Percentiles rank a stretch among this genome's conserved stretches.
Conservation (phyloP, 2,113 vertebrate genomes). For the Myanophis thanlyinensis region DNA sequence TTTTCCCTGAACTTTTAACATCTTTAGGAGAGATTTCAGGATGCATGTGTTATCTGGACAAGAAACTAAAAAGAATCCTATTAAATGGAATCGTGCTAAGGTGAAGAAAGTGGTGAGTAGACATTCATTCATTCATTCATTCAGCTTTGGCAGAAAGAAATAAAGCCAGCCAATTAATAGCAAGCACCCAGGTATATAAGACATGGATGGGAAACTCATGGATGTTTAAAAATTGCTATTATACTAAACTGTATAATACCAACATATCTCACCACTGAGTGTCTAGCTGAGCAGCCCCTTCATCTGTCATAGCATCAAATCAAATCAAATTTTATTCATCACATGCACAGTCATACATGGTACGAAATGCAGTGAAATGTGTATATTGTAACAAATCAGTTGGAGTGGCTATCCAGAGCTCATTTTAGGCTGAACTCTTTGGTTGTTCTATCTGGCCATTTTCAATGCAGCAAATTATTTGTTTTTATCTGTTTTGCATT, state of each 20-base stretch:
- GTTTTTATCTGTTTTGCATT: not conserved
- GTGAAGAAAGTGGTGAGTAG: not conserved
- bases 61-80: not conserved
- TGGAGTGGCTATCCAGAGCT: not conserved
- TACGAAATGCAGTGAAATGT: no score
- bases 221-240: not conserved
- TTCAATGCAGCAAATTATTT: not conserved
- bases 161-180: not conserved
- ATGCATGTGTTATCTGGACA: not conserved
- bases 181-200: not conserved
- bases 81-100: not conserved
- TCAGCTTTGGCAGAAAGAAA: not conserved
- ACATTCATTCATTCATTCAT: not conserved
- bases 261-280: not conserved
- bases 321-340: no score
- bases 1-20: not conserved
- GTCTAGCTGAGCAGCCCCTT: not conserved
- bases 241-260: not conserved
- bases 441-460: not conserved
- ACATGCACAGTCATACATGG: no score
- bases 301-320: no score
- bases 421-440: not conserved
- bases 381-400: not conserved
- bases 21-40: not conserved
- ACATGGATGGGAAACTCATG: not conserved